Percentiles rank a stretch among this genome's conserved stretches.
Evolutionary conservation across 1,140 invertebrate species (phyloP).

Genomic region (Melanaphis sacchari): DNA sequence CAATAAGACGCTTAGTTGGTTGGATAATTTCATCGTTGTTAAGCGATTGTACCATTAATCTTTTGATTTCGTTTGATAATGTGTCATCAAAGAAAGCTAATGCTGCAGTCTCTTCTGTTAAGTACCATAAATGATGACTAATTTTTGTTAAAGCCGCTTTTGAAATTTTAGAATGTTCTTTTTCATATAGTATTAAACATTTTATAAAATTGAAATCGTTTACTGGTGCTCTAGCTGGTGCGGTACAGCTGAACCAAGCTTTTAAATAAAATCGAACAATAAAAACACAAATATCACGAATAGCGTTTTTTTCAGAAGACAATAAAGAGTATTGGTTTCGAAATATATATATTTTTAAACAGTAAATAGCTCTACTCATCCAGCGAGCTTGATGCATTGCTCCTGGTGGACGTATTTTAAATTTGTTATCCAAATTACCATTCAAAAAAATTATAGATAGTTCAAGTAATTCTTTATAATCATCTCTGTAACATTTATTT

Average conservation of each 20-base stretch:
- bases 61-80: neutral
- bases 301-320: neutral
- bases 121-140: too few species aligned
- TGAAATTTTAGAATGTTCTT: neutral
- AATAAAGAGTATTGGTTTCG: conserved; percentile 36
- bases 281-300: conserved; percentile 7
- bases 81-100: neutral
- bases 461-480: conserved; percentile 13
- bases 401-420: conserved; percentile 40
- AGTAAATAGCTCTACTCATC: conserved; percentile 59
- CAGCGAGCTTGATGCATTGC: conserved; percentile 60
- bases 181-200: neutral
- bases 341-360: conserved; percentile 59
- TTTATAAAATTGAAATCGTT: neutral
- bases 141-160: neutral
- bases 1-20: neutral
- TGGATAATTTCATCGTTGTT: neutral
- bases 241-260: neutral
- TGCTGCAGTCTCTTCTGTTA: neutral
- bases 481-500: conserved; percentile 6
- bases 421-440: conserved; percentile 1
- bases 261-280: conserved; percentile 3
- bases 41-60: neutral
- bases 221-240: neutral
- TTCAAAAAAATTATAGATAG: neutral